A percentile compares a stretch with the other conserved stretches of the same genome.
These are phyloP conservation scores for Brachirus orientalis DNA, from an alignment of 2,113 vertebrate species.

Conservation along the genomic window DNA sequence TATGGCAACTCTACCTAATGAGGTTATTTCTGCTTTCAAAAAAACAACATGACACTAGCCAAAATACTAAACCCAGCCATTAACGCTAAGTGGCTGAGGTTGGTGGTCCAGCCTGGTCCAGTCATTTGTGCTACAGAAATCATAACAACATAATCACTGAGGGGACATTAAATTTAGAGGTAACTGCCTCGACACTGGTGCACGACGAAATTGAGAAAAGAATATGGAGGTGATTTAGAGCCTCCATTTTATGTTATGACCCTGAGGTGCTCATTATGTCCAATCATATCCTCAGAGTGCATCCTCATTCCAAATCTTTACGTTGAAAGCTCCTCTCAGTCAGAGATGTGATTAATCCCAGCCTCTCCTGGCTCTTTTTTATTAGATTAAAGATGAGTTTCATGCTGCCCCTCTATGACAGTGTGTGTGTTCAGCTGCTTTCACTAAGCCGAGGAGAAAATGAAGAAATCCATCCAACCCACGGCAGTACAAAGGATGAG, in stretches of 20 bases:
- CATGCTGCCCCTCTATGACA: constrained; percentile 7
- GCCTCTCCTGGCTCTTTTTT: constrained; percentile 29
- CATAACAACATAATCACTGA: neutral
- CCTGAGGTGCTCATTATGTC: constrained; percentile 21
- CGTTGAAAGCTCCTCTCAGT: constrained; percentile 30
- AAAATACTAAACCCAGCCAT: neutral
- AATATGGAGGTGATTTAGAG: constrained; percentile 12
- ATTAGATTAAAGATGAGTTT: constrained; percentile 61
- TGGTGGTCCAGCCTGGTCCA: neutral
- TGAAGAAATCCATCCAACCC: constrained; percentile 32
- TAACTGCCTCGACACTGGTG: neutral
- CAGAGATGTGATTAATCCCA: constrained; percentile 54
- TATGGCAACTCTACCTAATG: no score
- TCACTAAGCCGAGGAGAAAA: constrained; percentile 37
- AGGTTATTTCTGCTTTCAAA: no score
- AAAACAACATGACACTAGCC: no score
- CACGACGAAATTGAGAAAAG: neutral
- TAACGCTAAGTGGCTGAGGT: neutral
- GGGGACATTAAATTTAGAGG: neutral
- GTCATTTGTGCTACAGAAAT: neutral
- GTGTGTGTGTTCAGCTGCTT: constrained; percentile 52
- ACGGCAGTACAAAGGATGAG: constrained; percentile 13
- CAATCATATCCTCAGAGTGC: constrained; percentile 49
- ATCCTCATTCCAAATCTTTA: constrained; percentile 5
- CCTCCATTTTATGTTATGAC: neutral